A percentile compares a stretch with the other conserved stretches of the same genome.
phyloP scores from a whole-genome alignment of 2,888 invertebrate genomes.

The Meiosimyza decipiens region DNA sequence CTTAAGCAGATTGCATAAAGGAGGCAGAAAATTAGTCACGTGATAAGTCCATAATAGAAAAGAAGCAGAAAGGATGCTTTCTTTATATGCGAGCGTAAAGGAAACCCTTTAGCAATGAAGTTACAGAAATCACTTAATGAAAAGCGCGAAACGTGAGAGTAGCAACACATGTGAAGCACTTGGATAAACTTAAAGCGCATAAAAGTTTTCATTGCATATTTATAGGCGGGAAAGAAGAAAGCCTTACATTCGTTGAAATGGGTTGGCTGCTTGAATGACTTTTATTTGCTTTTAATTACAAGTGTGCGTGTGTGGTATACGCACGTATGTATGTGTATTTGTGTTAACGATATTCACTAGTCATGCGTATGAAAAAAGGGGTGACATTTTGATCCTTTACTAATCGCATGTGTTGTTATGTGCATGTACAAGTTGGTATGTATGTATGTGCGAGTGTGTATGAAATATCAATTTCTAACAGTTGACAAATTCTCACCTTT shows the following conservation, averaged over 20 bases:
- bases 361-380: conserved; percentile 49
- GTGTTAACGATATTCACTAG: conserved; percentile 45
- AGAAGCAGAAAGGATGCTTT: no score
- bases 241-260: conserved; percentile 38
- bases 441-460: background rate
- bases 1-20: conserved; percentile 32
- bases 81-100: conserved; percentile 21
- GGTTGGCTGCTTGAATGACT: conserved; percentile 58
- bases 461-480: conserved; percentile 31
- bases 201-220: conserved; percentile 20
- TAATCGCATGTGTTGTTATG: conserved; percentile 55
- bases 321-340: conserved; percentile 13
- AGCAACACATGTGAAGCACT: conserved; percentile 39
- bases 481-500: conserved; percentile 34
- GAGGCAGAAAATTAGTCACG: no score
- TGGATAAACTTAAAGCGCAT: conserved; percentile 4
- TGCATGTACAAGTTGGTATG: conserved; percentile 35
- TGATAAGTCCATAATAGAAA: no score
- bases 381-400: conserved; percentile 62
- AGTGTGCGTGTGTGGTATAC: conserved; percentile 49
- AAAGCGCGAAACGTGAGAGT: conserved; percentile 41
- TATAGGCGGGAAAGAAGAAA: conserved; percentile 13
- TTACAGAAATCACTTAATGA: background rate
- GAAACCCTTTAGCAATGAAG: conserved; percentile 5
- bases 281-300: conserved; percentile 60